Evolutionary conservation across 1,140 invertebrate species (phyloP).

Genomic region (Oedothorax gibbosus): DNA sequence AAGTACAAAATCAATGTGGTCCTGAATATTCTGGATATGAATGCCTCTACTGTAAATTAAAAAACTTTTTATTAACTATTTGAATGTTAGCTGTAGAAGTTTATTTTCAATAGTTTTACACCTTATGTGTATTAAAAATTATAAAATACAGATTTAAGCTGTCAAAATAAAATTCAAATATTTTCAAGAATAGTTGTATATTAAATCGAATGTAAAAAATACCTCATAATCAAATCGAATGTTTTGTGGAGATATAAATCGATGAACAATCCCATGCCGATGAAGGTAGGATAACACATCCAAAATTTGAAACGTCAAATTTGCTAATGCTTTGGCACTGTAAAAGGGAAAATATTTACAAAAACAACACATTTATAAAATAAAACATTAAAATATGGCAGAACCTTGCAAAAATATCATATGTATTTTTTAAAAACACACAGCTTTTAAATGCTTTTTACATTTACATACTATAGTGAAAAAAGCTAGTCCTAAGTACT

Average conservation of each 20-base stretch:
- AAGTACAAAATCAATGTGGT: too few relatives aligned
- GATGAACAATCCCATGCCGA: slow-evolving; percentile 79
- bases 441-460: too few relatives aligned
- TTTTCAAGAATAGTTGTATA: background rate
- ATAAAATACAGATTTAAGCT: slow-evolving; percentile 3
- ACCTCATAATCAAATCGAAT: slow-evolving; percentile 81
- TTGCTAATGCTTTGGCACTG: slow-evolving; percentile 72
- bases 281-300: slow-evolving; percentile 82
- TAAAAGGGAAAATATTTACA: slow-evolving; percentile 2
- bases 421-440: too few relatives aligned
- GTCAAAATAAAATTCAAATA: background rate
- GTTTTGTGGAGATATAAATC: slow-evolving; percentile 85
- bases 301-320: slow-evolving; percentile 78
- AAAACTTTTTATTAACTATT: too few relatives aligned
- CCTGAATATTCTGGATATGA: too few relatives aligned
- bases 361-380: too few relatives aligned
- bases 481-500: too few relatives aligned
- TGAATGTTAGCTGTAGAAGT: too few relatives aligned
- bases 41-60: too few relatives aligned
- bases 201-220: background rate
- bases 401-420: too few relatives aligned
- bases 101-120: background rate
- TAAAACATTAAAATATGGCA: too few relatives aligned
- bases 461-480: too few relatives aligned
- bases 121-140: slow-evolving; percentile 32